Evolutionary conservation across 37 sponge, comb jelly and placozoan species (phyloP), one percentile per base, ranked within the genome.

Genomic region (Eunapius fragilis): DNA sequence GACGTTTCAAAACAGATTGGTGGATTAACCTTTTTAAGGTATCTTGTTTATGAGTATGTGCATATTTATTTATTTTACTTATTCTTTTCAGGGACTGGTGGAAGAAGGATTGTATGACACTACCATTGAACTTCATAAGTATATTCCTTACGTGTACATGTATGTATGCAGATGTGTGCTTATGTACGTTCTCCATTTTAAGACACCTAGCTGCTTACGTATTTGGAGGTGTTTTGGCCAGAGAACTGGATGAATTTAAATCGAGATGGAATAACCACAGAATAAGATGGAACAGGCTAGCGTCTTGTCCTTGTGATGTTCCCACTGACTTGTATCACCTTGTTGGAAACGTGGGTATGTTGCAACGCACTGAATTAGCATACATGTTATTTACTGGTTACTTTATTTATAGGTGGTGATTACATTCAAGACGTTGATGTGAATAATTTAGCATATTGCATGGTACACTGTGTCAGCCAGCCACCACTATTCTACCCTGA

Each of bases 11-110:
- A 31, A 83, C 84, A 31, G 10, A 24, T 34, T 88, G 89, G 89
- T 88, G 89, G 83, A 88, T 89, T 50, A 69, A 82, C 25, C 9
- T 77, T 25, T 83, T 67, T 34, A 83, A 82, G 78, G 89, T 82
- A 73, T 37, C 32, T 47, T 22, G 25, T 31, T 27, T 28, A 78
- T 23, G 24, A 28, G 25, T 45, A 41, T 45, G 31, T 45, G 25
- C 25, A 78, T 78, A 37, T 41, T 6, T 41, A 9, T 41, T 41
- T 70, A 5, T 11, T 10, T n/a, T n/a, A 28, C 3, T 70, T n/a
- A n/a, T 28, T 10, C 27, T 27, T 70, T 28, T 70, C 74, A 85
- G 85, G 69, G 30, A 26, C 67, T 85, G 19, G 49, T 68, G 26
- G 14, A 25, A 34, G 49, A 72, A 67, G 85, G 85, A 76, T 23